Evolutionary conservation across 2,113 vertebrate species (phyloP).

Genomic region (Ceyx margarethae): DNA sequence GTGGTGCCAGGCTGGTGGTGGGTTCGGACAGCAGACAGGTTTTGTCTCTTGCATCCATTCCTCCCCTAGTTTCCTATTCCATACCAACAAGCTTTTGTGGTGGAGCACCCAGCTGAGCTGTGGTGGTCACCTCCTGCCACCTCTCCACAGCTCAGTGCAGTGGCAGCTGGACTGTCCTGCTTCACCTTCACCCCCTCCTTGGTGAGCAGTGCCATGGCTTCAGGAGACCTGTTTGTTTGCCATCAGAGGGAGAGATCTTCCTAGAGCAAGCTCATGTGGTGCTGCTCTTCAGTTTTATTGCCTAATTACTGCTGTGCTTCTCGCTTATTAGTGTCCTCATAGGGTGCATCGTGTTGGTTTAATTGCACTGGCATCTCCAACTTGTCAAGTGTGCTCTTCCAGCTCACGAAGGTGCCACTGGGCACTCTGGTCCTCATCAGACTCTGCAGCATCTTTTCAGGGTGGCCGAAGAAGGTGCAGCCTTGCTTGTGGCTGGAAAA

Average conservation of each 20-base stretch:
- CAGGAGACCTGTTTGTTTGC: background rate
- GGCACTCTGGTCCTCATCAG: background rate
- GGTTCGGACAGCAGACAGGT: background rate
- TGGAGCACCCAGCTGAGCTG: background rate
- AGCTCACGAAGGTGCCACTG: background rate
- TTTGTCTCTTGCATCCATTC: background rate
- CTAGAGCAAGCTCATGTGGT: background rate
- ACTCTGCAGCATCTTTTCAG: background rate
- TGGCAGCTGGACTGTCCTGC: rapidly evolving
- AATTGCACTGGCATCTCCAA: background rate
- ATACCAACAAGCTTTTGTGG: background rate
- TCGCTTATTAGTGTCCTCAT: background rate
- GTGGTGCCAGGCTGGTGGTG: background rate
- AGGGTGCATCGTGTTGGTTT: background rate
- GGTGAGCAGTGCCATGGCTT: background rate
- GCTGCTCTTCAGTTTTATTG: background rate
- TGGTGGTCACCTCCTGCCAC: rapidly evolving
- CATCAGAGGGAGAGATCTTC: background rate
- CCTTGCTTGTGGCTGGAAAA: background rate
- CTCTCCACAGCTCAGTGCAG: too few relatives aligned
- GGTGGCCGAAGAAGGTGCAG: background rate
- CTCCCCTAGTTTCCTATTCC: background rate
- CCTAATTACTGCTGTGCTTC: background rate
- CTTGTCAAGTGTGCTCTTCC: background rate
- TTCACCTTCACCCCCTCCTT: background rate